Evolutionary conservation across 2,797 vertebrate genomes (phyloP).

Genomic region (Gallinago solitaria): DNA sequence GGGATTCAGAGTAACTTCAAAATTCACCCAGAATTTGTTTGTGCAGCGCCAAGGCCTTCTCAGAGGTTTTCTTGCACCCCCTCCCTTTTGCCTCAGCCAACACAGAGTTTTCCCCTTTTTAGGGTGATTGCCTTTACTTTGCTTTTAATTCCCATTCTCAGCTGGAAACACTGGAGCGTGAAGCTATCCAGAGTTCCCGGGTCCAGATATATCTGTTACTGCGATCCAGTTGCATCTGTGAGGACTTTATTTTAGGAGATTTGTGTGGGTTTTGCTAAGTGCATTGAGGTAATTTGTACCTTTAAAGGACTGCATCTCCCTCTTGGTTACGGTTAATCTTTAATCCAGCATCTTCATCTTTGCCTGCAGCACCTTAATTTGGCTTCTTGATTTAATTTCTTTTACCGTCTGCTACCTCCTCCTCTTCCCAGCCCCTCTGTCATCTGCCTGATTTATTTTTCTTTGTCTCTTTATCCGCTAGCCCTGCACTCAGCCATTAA

Average conservation of each 20-base stretch:
- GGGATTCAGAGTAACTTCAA: not conserved
- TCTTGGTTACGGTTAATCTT: conserved; percentile 58
- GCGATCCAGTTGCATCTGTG: not conserved
- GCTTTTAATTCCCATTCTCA: not conserved
- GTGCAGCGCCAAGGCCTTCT: not conserved
- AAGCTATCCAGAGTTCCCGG: not conserved
- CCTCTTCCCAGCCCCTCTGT: conserved; percentile 57
- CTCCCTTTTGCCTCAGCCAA: not conserved
- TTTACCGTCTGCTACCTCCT: conserved; percentile 62
- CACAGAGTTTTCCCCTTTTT: not conserved
- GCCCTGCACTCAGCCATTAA: conserved; percentile 41
- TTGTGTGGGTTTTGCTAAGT: not conserved
- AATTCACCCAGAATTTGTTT: not conserved
- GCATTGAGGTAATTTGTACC: not conserved
- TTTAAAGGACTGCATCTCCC: conserved; percentile 32
- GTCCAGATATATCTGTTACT: not conserved
- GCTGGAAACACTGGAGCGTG: not conserved
- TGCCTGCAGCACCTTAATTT: conserved; percentile 66
- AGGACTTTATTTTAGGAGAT: not conserved
- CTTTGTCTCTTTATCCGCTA: conserved; percentile 49
- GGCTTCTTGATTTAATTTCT: conserved; percentile 65
- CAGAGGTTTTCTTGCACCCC: not conserved
- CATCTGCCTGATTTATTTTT: conserved; percentile 61
- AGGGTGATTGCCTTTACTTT: not conserved
- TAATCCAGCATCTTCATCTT: conserved; percentile 61